Percentiles rank a stretch among this genome's conserved stretches.
phyloP scores from a whole-genome alignment of 2,888 invertebrate genomes.

The Elysia crispata region DNA sequence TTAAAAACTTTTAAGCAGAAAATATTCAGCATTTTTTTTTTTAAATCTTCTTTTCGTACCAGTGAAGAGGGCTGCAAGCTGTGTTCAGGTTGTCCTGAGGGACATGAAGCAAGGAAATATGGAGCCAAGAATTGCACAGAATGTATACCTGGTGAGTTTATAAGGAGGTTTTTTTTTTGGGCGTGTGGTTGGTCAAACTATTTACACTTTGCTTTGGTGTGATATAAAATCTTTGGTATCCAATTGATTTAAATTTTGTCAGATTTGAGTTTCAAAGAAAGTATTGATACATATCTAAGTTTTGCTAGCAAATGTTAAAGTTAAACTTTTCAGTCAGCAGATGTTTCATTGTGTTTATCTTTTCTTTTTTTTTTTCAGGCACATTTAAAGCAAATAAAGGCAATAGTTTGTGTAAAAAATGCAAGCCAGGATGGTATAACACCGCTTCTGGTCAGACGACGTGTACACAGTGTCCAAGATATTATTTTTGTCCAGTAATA shows the following conservation, averaged over 20 bases:
- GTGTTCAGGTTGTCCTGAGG: background rate
- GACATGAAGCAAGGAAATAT: background rate
- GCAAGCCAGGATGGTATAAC: background rate
- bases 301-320: too few species aligned
- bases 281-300: too few species aligned
- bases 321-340: too few species aligned
- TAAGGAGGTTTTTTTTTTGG: background rate
- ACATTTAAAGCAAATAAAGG: background rate
- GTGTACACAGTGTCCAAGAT: constrained; percentile 12
- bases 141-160: constrained; percentile 11
- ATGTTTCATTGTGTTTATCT: too few species aligned
- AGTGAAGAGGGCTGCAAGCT: background rate
- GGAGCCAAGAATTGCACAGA: constrained; percentile 16
- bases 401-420: background rate
- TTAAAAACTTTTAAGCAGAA: too few species aligned
- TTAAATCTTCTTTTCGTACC: background rate
- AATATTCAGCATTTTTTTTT: too few species aligned
- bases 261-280: too few species aligned
- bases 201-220: background rate
- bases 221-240: too few species aligned
- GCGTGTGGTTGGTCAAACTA: background rate
- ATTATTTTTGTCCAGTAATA: constrained; percentile 25
- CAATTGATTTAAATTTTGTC: too few species aligned
- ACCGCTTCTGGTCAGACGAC: background rate
- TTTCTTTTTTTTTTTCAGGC: background rate